phyloP scores from a whole-genome alignment of 2,113 vertebrate genomes.

The Murina feae region DNA sequence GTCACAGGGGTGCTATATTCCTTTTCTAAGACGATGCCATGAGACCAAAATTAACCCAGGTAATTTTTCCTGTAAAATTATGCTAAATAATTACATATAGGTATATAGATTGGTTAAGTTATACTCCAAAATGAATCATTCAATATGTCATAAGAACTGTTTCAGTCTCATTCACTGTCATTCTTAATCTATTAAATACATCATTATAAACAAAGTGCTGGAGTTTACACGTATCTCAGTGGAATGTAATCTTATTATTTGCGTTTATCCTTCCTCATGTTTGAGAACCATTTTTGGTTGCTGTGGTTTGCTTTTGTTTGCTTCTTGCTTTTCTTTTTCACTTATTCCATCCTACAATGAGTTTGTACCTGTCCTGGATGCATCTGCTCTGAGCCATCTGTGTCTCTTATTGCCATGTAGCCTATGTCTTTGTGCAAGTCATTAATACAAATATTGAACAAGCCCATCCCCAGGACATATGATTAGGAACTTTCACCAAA shows the following conservation, averaged over 20 bases:
- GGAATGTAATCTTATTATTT: not conserved
- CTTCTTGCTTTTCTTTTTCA: not conserved
- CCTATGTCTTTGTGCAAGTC: not conserved
- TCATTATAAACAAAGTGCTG: not conserved
- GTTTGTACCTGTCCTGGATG: not conserved
- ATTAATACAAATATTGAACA: conserved; percentile 30
- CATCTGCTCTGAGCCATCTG: not conserved
- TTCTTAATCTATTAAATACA: not conserved
- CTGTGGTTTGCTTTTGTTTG: not conserved
- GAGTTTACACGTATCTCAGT: not conserved
- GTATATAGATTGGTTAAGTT: not conserved
- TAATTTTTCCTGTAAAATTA: not conserved
- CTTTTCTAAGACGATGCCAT: not conserved
- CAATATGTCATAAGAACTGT: not conserved
- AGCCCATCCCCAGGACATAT: not conserved
- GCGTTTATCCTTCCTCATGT: not conserved
- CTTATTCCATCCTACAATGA: not conserved
- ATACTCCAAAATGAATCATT: not conserved
- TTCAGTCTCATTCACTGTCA: not conserved
- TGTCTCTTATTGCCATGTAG: not conserved
- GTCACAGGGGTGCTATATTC: not conserved
- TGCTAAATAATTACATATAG: not conserved
- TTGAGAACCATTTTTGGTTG: not conserved
- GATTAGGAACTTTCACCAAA: not conserved
- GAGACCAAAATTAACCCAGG: not conserved